phyloP scores from a whole-genome alignment of 2,113 vertebrate species.

The Tragulus kanchil region DNA sequence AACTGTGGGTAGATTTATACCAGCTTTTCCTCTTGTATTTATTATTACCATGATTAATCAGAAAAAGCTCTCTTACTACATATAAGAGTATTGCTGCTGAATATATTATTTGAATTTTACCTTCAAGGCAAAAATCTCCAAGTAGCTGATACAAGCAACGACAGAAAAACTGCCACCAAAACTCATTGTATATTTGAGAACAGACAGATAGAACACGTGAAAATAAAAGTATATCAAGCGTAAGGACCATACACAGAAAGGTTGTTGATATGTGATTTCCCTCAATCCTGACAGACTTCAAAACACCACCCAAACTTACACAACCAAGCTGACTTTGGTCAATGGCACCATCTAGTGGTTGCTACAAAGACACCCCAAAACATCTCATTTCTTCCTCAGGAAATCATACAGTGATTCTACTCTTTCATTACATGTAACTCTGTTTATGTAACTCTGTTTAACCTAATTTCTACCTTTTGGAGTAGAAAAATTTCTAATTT shows the following conservation, averaged over 20 bases:
- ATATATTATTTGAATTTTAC: constrained; percentile 27
- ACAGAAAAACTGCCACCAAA: background rate
- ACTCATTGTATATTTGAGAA: background rate
- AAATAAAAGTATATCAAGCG: background rate
- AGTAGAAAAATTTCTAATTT: background rate
- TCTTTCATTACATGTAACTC: background rate
- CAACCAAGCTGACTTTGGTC: constrained; percentile 47
- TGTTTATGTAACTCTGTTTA: background rate
- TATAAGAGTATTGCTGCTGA: background rate
- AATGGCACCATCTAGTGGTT: constrained; percentile 34
- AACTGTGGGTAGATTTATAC: background rate
- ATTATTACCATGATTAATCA: constrained; percentile 8
- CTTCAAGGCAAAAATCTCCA: background rate
- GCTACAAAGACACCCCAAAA: background rate
- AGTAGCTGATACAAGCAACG: background rate
- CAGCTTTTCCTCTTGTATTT: background rate
- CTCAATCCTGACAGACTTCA: background rate
- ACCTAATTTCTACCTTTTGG: background rate
- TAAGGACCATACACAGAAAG: background rate
- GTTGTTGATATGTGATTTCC: background rate
- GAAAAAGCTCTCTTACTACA: background rate
- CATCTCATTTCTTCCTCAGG: background rate
- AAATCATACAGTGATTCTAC: background rate
- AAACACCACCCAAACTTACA: background rate
- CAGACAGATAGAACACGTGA: background rate